Evolutionary conservation across 2,797 vertebrate genomes (phyloP).

Genomic region (Scolopax rusticola): DNA sequence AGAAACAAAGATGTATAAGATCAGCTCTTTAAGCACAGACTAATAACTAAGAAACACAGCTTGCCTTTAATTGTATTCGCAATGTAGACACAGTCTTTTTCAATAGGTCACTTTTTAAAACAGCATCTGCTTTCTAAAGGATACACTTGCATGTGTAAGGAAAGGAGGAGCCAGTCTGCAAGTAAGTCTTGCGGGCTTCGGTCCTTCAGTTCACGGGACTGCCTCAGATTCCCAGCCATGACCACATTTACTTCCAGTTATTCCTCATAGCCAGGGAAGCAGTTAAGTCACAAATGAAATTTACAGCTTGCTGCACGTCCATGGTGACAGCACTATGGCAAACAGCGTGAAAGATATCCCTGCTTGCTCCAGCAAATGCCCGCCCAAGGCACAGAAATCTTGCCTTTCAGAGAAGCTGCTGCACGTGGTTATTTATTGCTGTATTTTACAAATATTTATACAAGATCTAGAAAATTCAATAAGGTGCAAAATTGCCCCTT

Average conservation of each 20-base stretch:
- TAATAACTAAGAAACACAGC: background rate
- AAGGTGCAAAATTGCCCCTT: constrained; percentile 44
- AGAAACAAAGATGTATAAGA: background rate
- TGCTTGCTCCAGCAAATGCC: constrained; percentile 4
- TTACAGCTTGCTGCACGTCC: background rate
- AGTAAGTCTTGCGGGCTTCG: background rate
- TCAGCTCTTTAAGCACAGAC: background rate
- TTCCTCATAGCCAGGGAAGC: constrained; percentile 22
- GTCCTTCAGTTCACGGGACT: background rate
- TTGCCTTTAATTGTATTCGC: background rate
- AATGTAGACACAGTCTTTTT: background rate
- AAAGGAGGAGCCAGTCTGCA: background rate
- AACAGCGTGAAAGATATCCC: constrained; percentile 32
- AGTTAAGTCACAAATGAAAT: constrained; percentile 59
- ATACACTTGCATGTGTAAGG: background rate
- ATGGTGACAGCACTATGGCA: background rate
- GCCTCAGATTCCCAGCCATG: background rate
- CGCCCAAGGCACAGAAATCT: constrained; percentile 35
- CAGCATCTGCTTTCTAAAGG: background rate
- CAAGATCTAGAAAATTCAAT: constrained; percentile 70
- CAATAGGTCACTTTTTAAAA: background rate
- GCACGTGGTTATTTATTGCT: constrained; percentile 45
- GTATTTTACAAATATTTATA: constrained; percentile 71
- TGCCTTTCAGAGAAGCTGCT: constrained; percentile 29
- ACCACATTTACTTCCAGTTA: constrained; percentile 26